Percentiles rank a stretch among this genome's conserved stretches.
These are phyloP conservation scores for Xiphophorus birchmanni DNA, from an alignment of 2,797 vertebrate species.

Conservation along the genomic window DNA sequence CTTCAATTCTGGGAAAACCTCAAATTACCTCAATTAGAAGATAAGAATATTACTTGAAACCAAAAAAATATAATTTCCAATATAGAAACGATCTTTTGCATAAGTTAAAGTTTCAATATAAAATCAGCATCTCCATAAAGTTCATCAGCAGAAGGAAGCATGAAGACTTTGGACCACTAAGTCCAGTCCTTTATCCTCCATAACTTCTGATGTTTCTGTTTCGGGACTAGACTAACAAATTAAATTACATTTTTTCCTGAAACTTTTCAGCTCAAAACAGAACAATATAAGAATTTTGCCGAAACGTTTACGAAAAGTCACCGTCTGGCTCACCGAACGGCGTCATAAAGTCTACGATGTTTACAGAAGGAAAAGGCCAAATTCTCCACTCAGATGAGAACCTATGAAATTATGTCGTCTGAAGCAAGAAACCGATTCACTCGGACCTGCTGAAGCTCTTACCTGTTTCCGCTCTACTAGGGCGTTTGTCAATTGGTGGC, in stretches of 20 bases:
- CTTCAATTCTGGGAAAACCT: not conserved
- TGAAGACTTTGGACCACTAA: not conserved
- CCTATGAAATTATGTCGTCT: not conserved
- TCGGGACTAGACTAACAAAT: not conserved
- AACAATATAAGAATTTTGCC: not conserved
- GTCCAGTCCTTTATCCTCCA: not conserved
- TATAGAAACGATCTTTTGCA: not conserved
- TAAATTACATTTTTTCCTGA: not conserved
- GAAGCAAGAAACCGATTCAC: not conserved
- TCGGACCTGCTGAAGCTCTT: conserved; percentile 48
- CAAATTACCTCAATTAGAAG: not conserved
- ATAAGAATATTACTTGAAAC: not conserved
- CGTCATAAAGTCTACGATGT: not conserved
- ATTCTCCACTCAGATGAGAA: not conserved
- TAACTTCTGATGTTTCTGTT: not conserved
- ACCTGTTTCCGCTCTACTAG: conserved; percentile 99
- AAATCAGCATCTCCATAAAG: not conserved
- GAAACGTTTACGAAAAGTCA: conserved; percentile 5
- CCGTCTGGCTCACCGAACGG: not conserved
- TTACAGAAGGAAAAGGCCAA: not conserved
- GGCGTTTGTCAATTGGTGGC: conserved; percentile 98
- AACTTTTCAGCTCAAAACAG: not conserved
- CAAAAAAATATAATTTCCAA: not conserved
- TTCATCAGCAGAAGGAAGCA: not conserved
- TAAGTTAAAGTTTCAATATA: not conserved